A percentile compares a stretch with the other conserved stretches of the same genome.
These are phyloP conservation scores for Matsumyia berberina DNA, from an alignment of 2,888 invertebrate species.

Conservation along the genomic window DNA sequence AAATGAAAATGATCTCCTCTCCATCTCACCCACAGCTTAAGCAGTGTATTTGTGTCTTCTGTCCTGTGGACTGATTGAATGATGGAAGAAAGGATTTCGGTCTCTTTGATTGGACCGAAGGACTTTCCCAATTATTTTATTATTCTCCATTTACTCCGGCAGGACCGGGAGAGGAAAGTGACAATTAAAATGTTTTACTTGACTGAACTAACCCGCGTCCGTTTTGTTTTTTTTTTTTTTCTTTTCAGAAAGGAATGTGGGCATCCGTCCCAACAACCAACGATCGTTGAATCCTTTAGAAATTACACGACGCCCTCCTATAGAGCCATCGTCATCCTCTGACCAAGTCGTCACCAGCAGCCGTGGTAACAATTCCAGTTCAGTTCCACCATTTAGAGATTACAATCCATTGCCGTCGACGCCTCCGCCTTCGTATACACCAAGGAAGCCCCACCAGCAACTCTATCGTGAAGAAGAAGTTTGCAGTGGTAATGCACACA, in stretches of 20 bases:
- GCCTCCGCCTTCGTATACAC: slow-evolving; percentile 82
- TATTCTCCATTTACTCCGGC: slow-evolving; percentile 8
- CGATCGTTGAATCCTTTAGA: slow-evolving; percentile 67
- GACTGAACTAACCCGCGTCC: slow-evolving; percentile 38
- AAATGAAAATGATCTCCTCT: slow-evolving; percentile 41
- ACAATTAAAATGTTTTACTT: slow-evolving; percentile 75
- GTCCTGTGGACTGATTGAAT: slow-evolving; percentile 55
- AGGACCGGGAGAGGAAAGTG: slow-evolving; percentile 8
- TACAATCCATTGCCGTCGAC: slow-evolving; percentile 80
- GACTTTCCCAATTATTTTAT: slow-evolving; percentile 43
- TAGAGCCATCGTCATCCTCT: slow-evolving; percentile 28
- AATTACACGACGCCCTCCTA: slow-evolving; percentile 62
- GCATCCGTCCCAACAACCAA: slow-evolving; percentile 34
- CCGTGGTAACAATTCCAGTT: slow-evolving; percentile 47
- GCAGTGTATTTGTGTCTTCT: background rate
- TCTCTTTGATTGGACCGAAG: slow-evolving; percentile 21
- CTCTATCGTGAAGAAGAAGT: slow-evolving; percentile 37
- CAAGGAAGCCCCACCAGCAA: slow-evolving; percentile 63
- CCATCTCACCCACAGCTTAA: slow-evolving; percentile 12
- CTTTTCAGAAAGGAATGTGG: slow-evolving; percentile 67
- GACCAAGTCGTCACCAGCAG: slow-evolving; percentile 55
- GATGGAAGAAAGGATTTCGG: slow-evolving; percentile 25
- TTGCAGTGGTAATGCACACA: slow-evolving; percentile 35
- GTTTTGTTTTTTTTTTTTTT: slow-evolving; percentile 26
- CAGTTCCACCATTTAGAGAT: slow-evolving; percentile 77